A percentile compares a stretch with the other conserved stretches of the same genome.
These are phyloP conservation scores for Tachysurus vachellii DNA, from an alignment of 2,113 vertebrate genomes.

Conservation along the genomic window DNA sequence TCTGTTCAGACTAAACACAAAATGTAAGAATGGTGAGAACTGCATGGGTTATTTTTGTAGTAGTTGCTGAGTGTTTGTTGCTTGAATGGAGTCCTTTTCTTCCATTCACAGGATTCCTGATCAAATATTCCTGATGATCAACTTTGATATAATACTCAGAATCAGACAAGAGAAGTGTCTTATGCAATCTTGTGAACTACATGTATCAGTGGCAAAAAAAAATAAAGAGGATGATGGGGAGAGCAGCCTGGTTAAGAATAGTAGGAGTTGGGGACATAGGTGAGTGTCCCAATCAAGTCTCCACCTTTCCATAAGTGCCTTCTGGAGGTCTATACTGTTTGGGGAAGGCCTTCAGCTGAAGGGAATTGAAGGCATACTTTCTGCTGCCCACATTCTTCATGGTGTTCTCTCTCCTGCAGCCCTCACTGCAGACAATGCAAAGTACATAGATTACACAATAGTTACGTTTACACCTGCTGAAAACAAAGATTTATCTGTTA, in stretches of 20 bases:
- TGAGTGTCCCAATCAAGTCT: constrained; percentile 80
- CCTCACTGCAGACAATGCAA: constrained; percentile 78
- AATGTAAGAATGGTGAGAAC: neutral
- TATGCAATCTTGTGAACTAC: neutral
- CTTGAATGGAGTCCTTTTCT: neutral
- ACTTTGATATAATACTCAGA: neutral
- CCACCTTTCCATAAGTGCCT: constrained; percentile 97
- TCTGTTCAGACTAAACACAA: neutral
- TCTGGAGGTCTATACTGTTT: constrained; percentile 98
- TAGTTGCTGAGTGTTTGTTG: neutral
- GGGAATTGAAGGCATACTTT: constrained; percentile 98
- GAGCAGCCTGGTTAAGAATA: constrained; percentile 20
- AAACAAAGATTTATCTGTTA: neutral
- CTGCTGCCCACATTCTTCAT: constrained; percentile 99
- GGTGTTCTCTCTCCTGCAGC: constrained; percentile 98
- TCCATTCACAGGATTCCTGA: neutral
- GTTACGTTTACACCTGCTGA: neutral
- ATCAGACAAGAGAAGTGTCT: neutral
- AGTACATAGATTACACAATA: constrained; percentile 71
- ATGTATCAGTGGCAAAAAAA: constrained; percentile 7
- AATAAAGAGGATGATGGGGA: neutral
- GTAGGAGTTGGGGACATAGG: neutral
- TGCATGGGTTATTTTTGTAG: neutral
- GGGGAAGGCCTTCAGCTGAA: constrained; percentile 98
- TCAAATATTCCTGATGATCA: neutral